Evolutionary conservation across 2,888 invertebrate genomes (phyloP), one percentile per base, ranked within the genome.

Genomic region (Metallyticus violacea): DNA sequence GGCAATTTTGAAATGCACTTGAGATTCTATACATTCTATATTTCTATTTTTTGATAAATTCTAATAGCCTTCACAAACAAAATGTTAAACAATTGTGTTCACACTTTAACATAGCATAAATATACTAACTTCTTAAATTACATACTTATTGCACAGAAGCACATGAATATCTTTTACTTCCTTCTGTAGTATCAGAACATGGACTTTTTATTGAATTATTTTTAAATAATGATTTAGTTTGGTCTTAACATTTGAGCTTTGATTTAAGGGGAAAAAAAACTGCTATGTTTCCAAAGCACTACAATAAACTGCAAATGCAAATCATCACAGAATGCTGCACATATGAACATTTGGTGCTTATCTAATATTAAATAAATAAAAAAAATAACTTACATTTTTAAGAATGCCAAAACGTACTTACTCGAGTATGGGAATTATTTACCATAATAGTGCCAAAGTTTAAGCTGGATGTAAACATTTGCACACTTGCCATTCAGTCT

Each of bases 91-190:
- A 62, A 62, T 22, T 15, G 40, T 62, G 40, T 62, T 15, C 40
- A 62, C 40, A 62, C 40, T 62, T 62, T 62, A 62, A 62, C 40
- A 62, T 62, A 62, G 40, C 9, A 62, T 22, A 62, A 62, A 62
- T 62, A 62, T 62, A 62, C 40, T 62, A 62, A 15, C 40, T 22
- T 62, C 22, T 62, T 62, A 62, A 15, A 62, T 62, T 62, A 62
- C 40, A 62, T 86, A 86, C 76, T 77, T 87, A 85, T 86, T 85
- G 81, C 80, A 84, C 62, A 80, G 85, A 87, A 85, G 85, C 87
- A 83, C 83, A 83, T 9, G 77, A 26, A 83, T 27, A 83, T 83
- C 26, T 77, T 82, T 62, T 76, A 82, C 62, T 26, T 77, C 15
- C 22, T 62, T 62, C 40, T 15, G 9, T 1, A 4, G 9, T 62